Base-by-base conservation (phyloP, 1,140 invertebrate genomes). In the Oscheius sp. region DNA sequence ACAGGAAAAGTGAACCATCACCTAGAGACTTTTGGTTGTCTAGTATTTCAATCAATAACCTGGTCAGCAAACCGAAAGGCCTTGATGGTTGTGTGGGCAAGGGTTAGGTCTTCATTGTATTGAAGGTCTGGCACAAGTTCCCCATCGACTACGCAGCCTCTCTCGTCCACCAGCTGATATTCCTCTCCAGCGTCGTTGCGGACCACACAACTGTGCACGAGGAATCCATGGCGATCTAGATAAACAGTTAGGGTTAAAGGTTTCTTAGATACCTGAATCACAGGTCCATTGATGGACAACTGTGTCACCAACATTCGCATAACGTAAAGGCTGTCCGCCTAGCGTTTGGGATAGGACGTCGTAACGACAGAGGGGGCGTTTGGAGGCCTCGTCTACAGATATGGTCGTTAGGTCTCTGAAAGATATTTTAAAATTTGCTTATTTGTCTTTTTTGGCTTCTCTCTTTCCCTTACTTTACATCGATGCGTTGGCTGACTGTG, bases 251-350 rank as follows among this genome's bases (percentile, higher is more conserved):
- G 3, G 4, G n/a, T 10, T 28, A 20, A 26, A 7, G 29, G 26
- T 31, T 10, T 15, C n/a, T 49, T 26, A 0, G 28, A 34, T 34
- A 77, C 72, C 66, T n/a, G 49, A 45, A 31, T 75, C 75, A 62
- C 76, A 77, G 4, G 59, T 71, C 76, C 76, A 77, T 63, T 58
- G 61, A 38, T 77, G 76, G 2, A 75, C 66, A 15, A 77, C 70
- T 10, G 36, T 23, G 28, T 77, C 73, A n/a, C 76, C 76, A 26
- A 77, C 73, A 38, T 76, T 77, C 0, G 76, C 76, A 52, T 71
- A 72, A 35, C 59, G 65, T 3, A 75, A 49, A 29, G 46, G 26
- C 23, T 66, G 63, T 38, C 76, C 76, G 26, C 76, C 52, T 10
- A 77, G 20, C 2, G 76, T 58, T 1, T 58, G 45, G 2, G 66